These are phyloP conservation scores for Deladenus siricidicola DNA, from an alignment of 2,888 invertebrate species.

Conservation along the genomic window DNA sequence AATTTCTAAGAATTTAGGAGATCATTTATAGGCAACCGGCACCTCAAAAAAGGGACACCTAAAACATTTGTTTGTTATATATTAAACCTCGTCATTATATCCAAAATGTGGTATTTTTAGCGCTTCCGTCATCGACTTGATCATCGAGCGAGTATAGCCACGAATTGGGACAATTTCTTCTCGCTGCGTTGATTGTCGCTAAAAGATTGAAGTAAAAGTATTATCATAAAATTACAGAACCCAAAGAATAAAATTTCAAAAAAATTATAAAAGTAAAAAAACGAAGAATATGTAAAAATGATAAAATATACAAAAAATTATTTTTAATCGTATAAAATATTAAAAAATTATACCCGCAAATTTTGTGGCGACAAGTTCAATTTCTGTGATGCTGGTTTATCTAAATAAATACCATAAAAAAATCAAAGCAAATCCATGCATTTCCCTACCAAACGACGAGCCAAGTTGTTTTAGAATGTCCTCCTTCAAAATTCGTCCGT, in stretches of 20 bases:
- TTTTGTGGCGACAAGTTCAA: too few species aligned
- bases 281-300: too few species aligned
- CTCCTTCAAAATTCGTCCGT: constrained; percentile 86
- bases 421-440: neutral
- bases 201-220: too few species aligned
- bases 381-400: too few species aligned
- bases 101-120: constrained; percentile 67
- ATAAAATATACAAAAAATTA: neutral
- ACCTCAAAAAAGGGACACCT: too few species aligned
- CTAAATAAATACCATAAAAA: neutral
- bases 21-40: too few species aligned
- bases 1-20: too few species aligned
- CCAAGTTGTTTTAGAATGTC: constrained; percentile 65
- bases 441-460: neutral
- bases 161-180: constrained; percentile 49
- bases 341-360: neutral
- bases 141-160: constrained; percentile 72
- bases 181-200: too few species aligned
- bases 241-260: neutral
- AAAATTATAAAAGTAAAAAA: neutral
- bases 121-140: constrained; percentile 77
- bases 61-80: too few species aligned
- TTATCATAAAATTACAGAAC: neutral
- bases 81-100: constrained; percentile 83
- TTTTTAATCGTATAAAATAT: neutral